phyloP scores from a whole-genome alignment of 2,888 invertebrate species.

The Cistogaster globosa region DNA sequence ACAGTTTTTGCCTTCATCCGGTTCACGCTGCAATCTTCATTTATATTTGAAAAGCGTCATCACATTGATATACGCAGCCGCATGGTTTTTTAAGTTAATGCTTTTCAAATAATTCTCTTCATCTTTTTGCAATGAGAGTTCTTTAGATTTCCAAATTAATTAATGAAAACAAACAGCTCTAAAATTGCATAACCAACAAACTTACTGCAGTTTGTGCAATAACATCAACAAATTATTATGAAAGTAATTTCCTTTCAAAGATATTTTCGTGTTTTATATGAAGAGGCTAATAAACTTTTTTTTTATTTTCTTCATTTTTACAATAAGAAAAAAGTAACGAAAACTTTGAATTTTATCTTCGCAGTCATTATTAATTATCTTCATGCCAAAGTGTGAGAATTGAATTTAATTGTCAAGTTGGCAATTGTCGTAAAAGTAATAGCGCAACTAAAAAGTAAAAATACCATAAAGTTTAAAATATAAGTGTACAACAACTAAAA shows the following conservation, averaged over 20 bases:
- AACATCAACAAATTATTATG: not conserved
- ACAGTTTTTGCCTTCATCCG: no score
- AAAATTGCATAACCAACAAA: no score
- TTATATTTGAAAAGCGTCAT: no score
- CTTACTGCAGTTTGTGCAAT: no score
- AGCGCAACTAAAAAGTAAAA: slow-evolving; percentile 2
- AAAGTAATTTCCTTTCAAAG: slow-evolving; percentile 8
- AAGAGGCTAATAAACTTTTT: slow-evolving; percentile 57
- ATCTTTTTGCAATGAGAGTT: no score
- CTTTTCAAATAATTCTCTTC: no score
- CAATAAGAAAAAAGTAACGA: not conserved
- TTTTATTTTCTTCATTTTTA: no score
- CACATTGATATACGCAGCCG: no score
- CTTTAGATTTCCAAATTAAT: no score
- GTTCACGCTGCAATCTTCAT: no score
- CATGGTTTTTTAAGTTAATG: no score
- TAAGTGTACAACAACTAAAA: slow-evolving; percentile 4
- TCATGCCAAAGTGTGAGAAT: slow-evolving; percentile 66
- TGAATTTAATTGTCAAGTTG: slow-evolving; percentile 67
- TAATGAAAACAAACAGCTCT: no score
- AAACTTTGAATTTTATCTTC: slow-evolving; percentile 46
- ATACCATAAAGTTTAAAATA: slow-evolving; percentile 6
- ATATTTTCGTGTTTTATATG: slow-evolving; percentile 6
- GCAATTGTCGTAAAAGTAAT: slow-evolving; percentile 33
- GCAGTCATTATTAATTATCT: slow-evolving; percentile 44